Conservation (phyloP, 2,888 invertebrate genomes). For the Lepidochrysops patricia region DNA sequence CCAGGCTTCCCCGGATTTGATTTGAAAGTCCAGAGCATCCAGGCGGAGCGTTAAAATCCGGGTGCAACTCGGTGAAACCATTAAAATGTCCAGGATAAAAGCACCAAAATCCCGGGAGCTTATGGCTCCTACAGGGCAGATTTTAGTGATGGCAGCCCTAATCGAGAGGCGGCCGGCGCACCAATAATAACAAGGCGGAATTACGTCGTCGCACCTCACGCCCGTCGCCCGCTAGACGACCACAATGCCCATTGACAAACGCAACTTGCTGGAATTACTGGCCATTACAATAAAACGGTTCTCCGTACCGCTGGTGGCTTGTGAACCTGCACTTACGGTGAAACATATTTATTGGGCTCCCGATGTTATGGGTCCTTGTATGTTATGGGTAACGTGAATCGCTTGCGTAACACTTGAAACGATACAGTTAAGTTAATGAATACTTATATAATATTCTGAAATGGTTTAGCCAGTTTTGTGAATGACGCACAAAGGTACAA, state of each 20-base stretch:
- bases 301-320: conserved; percentile 34
- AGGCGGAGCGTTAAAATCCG: no score
- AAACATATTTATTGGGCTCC: not conserved
- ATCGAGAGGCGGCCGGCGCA: conserved; percentile 56
- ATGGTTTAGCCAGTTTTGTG: no score
- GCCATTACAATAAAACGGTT: conserved; percentile 58
- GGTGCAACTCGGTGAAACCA: no score
- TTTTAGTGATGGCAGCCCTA: no score
- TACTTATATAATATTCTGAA: no score
- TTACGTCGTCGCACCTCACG: conserved; percentile 55
- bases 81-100: no score
- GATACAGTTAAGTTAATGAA: not conserved
- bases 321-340: not conserved
- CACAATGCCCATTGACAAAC: conserved; percentile 50
- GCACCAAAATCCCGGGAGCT: no score
- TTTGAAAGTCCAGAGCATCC: no score
- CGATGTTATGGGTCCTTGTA: not conserved
- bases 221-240: not conserved
- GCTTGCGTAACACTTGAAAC: not conserved
- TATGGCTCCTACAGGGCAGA: no score
- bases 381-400: not conserved
- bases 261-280: conserved; percentile 52
- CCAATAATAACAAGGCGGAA: conserved; percentile 60
- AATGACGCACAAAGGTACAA: no score
- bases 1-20: no score